phyloP scores from a whole-genome alignment of 2,888 invertebrate genomes.

The Mystacides longicornis region DNA sequence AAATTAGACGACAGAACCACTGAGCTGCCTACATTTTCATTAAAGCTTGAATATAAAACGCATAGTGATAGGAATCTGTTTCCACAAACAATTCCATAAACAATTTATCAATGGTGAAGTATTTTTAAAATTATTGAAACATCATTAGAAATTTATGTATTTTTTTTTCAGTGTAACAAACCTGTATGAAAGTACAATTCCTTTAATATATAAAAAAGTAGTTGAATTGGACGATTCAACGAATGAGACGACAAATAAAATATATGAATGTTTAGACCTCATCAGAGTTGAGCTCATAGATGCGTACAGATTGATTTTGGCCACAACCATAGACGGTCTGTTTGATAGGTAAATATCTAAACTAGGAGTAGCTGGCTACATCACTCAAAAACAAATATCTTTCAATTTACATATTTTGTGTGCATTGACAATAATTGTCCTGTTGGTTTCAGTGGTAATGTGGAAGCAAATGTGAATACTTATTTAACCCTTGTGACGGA shows the following conservation, averaged over 20 bases:
- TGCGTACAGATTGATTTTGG: constrained; percentile 39
- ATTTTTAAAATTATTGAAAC: no score
- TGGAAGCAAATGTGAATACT: constrained; percentile 36
- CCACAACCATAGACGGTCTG: constrained; percentile 29
- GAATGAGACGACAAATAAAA: constrained; percentile 35
- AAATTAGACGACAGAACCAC: no score
- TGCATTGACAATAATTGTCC: neutral
- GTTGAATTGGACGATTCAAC: constrained; percentile 41
- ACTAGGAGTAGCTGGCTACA: neutral
- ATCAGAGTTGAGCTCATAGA: constrained; percentile 44
- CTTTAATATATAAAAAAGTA: constrained; percentile 59
- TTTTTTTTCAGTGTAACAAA: constrained; percentile 57
- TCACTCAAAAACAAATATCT: neutral
- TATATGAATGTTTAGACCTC: constrained; percentile 42
- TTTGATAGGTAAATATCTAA: neutral
- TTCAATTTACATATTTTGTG: neutral
- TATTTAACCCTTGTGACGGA: constrained; percentile 42
- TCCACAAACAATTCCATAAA: no score
- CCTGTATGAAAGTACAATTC: constrained; percentile 69
- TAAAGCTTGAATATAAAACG: no score
- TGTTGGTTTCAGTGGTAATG: constrained; percentile 33
- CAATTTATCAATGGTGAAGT: no score
- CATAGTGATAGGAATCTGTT: no score
- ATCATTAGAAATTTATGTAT: no score
- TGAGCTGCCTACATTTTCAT: no score